Conservation (phyloP, 2,888 invertebrate species). For the Nemapogon koenigi region DNA sequence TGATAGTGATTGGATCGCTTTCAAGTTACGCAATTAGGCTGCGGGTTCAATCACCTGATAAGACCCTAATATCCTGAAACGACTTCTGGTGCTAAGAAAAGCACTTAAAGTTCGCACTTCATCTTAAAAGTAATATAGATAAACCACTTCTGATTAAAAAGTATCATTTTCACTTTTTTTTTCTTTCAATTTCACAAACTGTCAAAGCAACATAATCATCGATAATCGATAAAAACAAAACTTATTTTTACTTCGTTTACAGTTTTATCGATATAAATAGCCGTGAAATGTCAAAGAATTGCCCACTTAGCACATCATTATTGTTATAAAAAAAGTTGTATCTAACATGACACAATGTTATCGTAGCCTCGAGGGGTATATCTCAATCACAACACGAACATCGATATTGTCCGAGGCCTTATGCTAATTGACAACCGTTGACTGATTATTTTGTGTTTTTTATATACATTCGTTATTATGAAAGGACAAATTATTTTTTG, state of each 20-base stretch:
- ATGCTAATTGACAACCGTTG: constrained; percentile 7
- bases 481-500: too few species aligned
- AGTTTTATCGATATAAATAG: neutral
- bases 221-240: neutral
- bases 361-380: constrained; percentile 13
- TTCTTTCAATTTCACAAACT: neutral
- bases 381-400: constrained; percentile 11
- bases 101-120: too few species aligned
- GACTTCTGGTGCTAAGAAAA: too few species aligned
- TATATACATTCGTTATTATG: too few species aligned
- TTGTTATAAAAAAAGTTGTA: constrained; percentile 8
- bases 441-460: too few species aligned
- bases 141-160: too few species aligned
- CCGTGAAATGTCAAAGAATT: neutral
- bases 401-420: neutral
- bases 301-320: constrained; percentile 3
- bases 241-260: neutral
- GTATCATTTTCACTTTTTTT: too few species aligned
- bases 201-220: neutral
- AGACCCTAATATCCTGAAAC: too few species aligned
- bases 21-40: too few species aligned
- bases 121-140: too few species aligned
- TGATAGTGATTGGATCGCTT: too few species aligned
- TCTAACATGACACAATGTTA: constrained; percentile 7
- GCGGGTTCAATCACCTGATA: too few species aligned